These are phyloP conservation scores for Drosophila truncata DNA, from an alignment of 1,140 invertebrate species.

Conservation along the genomic window DNA sequence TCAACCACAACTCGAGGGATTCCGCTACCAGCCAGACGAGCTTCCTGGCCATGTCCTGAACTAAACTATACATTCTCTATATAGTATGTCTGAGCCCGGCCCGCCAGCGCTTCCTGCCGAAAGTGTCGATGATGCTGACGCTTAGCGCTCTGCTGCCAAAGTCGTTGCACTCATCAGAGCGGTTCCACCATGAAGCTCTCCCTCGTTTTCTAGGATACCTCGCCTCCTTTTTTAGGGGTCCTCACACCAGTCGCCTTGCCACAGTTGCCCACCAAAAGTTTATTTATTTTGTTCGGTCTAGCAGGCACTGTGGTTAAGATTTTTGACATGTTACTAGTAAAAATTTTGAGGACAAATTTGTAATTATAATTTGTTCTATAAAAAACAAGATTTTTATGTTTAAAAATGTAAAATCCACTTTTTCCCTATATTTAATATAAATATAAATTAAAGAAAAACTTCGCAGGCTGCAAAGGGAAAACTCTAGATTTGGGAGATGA, in stretches of 20 bases:
- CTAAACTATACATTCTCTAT: slow-evolving; percentile 26
- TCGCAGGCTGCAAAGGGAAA: neutral
- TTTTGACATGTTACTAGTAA: neutral
- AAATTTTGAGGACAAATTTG: no score
- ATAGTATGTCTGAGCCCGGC: slow-evolving; percentile 56
- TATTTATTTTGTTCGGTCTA: slow-evolving; percentile 66
- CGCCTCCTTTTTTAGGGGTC: neutral
- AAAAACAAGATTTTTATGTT: no score
- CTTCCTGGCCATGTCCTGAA: slow-evolving; percentile 71
- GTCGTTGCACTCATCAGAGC: slow-evolving; percentile 81
- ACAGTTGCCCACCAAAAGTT: slow-evolving; percentile 45
- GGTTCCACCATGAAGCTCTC: neutral
- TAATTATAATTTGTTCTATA: neutral
- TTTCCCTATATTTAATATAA: no score
- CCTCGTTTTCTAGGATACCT: neutral
- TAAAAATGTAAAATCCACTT: no score
- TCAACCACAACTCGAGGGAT: slow-evolving; percentile 27
- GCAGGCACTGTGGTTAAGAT: slow-evolving; percentile 17
- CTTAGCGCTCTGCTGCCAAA: slow-evolving; percentile 57
- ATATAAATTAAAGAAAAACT: neutral
- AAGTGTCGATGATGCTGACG: slow-evolving; percentile 69
- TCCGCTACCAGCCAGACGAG: slow-evolving; percentile 67
- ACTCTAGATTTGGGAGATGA: neutral
- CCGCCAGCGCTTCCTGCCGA: slow-evolving; percentile 76
- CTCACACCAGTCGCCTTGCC: neutral